These are phyloP conservation scores for Baccha elongata DNA, from an alignment of 2,888 invertebrate species.

Conservation along the genomic window DNA sequence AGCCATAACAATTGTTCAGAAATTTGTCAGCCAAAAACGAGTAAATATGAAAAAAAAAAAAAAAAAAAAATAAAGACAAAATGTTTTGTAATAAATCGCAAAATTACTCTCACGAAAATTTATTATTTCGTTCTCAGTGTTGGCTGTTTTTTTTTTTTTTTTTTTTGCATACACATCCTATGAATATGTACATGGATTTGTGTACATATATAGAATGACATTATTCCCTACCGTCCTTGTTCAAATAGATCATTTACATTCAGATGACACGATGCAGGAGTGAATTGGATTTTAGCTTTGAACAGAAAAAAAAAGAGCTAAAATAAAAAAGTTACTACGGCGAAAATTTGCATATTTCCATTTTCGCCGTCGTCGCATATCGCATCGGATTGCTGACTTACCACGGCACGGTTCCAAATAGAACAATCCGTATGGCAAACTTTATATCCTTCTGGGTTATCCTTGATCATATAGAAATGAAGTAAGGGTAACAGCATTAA, in stretches of 20 bases:
- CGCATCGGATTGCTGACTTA: slow-evolving; percentile 33
- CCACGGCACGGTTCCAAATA: slow-evolving; percentile 11
- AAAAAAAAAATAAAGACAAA: slow-evolving; percentile 28
- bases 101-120: slow-evolving; percentile 69
- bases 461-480: slow-evolving; percentile 61
- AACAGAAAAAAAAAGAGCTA: background rate
- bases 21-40: slow-evolving; percentile 43
- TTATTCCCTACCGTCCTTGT: slow-evolving; percentile 32
- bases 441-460: slow-evolving; percentile 59
- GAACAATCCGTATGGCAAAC: slow-evolving; percentile 44
- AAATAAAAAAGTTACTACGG: slow-evolving; percentile 2
- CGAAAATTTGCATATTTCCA: slow-evolving; percentile 70
- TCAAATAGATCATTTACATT: slow-evolving; percentile 74
- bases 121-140: slow-evolving; percentile 53
- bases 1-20: slow-evolving; percentile 59
- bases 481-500: slow-evolving; percentile 70
- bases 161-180: background rate
- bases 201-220: slow-evolving; percentile 31
- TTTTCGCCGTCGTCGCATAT: slow-evolving; percentile 57
- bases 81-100: slow-evolving; percentile 67
- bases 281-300: slow-evolving; percentile 68
- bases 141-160: background rate
- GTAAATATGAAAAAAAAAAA: slow-evolving; percentile 5
- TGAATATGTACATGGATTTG: background rate
- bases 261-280: slow-evolving; percentile 65